Base-by-base conservation (phyloP, 1,140 invertebrate genomes). In the Bradynema listronoti region DNA sequence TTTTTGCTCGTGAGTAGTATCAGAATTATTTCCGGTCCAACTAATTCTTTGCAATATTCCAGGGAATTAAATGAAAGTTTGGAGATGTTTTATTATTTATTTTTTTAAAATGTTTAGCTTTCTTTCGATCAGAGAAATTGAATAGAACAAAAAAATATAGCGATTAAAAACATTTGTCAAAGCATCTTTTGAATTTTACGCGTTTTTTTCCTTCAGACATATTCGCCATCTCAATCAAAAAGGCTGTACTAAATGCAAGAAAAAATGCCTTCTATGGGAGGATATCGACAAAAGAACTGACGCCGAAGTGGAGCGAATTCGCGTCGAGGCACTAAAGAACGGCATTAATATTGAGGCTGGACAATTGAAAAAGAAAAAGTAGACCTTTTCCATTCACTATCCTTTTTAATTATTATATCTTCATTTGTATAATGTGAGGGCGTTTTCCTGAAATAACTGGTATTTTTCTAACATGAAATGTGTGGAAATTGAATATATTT, bases 1-100 rank as follows among this genome's bases (percentile, higher is more conserved):
- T 75, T 87, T 86, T 72, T 75, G 80, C 59, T 80, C 55, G 62
- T 64, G 46, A 22, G 61, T 63, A 5, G n/a, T n/a, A n/a, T n/a
- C n/a, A n/a, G n/a, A n/a, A n/a, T n/a, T n/a, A n/a, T n/a, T n/a
- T n/a, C n/a, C n/a, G n/a, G n/a, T n/a, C n/a, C n/a, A n/a, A n/a
- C n/a, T n/a, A n/a, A n/a, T n/a, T n/a, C n/a, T n/a, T n/a, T n/a
- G n/a, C n/a, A n/a, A n/a, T n/a, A n/a, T n/a, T n/a, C n/a, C n/a
- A n/a, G n/a, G n/a, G n/a, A n/a, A n/a, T n/a, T n/a, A n/a, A n/a
- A n/a, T n/a, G n/a, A n/a, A n/a, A n/a, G n/a, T n/a, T n/a, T n/a
- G n/a, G n/a, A n/a, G n/a, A n/a, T n/a, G n/a, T n/a, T n/a, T n/a
- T n/a, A n/a, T n/a, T n/a, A n/a, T n/a, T 42, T 45, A 22, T 5